These are phyloP conservation scores for Gryllus bimaculatus DNA, from an alignment of 1,140 invertebrate genomes.

Conservation along the genomic window DNA sequence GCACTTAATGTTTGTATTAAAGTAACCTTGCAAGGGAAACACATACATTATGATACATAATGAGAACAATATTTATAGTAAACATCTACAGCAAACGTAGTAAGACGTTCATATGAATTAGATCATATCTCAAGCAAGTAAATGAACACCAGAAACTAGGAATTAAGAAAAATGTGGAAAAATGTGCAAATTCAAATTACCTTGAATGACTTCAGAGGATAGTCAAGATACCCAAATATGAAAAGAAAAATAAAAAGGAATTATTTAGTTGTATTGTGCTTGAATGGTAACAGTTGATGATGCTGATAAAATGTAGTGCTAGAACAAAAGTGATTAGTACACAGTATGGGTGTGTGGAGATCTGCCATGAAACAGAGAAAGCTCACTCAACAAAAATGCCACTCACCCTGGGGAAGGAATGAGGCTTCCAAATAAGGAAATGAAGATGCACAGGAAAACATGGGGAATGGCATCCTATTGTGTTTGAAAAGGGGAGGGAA, in stretches of 20 bases:
- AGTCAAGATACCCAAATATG: conserved; percentile 15
- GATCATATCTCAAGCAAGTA: background rate
- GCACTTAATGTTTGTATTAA: background rate
- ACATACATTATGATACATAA: background rate
- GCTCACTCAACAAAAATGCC: background rate
- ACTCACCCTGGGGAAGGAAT: background rate
- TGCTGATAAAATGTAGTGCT: background rate
- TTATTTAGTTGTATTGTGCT: conserved; percentile 18
- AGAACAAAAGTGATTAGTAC: conserved; percentile 1
- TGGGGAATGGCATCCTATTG: too few relatives aligned
- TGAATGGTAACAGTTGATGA: conserved; percentile 13
- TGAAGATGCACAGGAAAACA: too few relatives aligned
- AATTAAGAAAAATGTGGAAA: conserved; percentile 16
- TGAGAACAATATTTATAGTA: background rate
- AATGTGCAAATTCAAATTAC: conserved; percentile 17
- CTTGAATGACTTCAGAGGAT: conserved; percentile 19
- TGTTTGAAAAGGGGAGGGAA: too few relatives aligned
- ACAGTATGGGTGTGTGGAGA: background rate
- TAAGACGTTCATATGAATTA: background rate
- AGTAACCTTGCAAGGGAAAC: background rate
- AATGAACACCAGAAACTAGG: background rate
- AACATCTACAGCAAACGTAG: background rate
- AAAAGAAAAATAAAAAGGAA: conserved; percentile 21
- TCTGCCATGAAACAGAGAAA: background rate
- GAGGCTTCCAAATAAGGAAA: too few relatives aligned